Base-by-base conservation (phyloP, 2,113 vertebrate genomes). In the Helogale parvula region DNA sequence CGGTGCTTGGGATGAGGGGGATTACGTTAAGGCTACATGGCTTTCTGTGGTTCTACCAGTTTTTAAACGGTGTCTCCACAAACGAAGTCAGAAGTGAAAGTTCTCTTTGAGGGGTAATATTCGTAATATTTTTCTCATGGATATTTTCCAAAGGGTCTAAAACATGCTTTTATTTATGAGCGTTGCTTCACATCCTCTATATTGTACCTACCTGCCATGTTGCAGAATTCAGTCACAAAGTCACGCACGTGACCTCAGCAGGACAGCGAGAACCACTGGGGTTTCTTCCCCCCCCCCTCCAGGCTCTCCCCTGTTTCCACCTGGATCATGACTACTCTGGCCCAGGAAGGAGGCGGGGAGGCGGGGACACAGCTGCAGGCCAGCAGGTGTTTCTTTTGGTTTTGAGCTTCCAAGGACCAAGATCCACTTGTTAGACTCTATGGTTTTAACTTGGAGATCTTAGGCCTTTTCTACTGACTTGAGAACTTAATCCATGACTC, bases 51-150 rank as follows among this genome's bases (percentile, higher is more conserved):
- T 63, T 89, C 25, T 76, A 27, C 52, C 31, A 63, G 14, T 41
- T 95, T 95, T 96, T 54, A 85, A 96, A 86, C 21, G 57, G 1
- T 76, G 50, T 47, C 84, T 96, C 74, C 74, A 86, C 66, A 82
- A 77, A 88, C 1, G 31, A 82, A 76, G 81, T 93, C 77, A 90
- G 54, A 94, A 88, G 31, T 72, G n/a, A 95, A 81, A 93, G 33
- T 60, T 33, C 45, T 82, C 71, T 85, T 92, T 76, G 8, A 63
- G 27, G 68, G 15, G n/a, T 33, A 14, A 38, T 68, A 63, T 19
- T 90, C 41, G n/a, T 68, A 74, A 81, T 77, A 33, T 23, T 97
- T 87, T 84, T 81, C 66, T 92, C 82, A 74, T 88, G 85, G 45
- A 54, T 63, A 38, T 68, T 79, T 91, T 89, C n/a, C 68, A 88